Evolutionary conservation across 1,140 invertebrate species (phyloP), one percentile per base, ranked within the genome.

Genomic region (Pissodes strobi): DNA sequence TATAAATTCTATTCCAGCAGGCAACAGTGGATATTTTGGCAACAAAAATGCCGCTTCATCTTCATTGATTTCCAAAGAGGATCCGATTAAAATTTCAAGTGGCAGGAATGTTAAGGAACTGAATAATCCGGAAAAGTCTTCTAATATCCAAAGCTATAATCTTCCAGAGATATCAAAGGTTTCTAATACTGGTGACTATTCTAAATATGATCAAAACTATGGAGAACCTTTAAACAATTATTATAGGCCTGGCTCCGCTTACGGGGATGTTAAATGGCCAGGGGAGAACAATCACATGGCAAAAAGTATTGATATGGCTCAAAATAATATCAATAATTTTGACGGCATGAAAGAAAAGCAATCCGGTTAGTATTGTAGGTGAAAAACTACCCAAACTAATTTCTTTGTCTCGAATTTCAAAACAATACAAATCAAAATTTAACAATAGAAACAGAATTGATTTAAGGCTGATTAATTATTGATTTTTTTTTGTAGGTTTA

Each of bases 261-360:
- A n/a, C 4, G 43, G 21, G 1, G 22, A 27, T 25, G n/a, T 22
- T 8, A 25, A 23, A 12, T 34, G 25, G 13, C n/a, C 41, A 18
- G 30, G 25, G 6, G 21, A 59, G 5, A 59, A 30, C 21, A 41
- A 27, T 2, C 53, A 57, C n/a, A 59, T 59, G 6, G 43, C 23
- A 1, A 59, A 59, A 23, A 59, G 43, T 19, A 59, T 59, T 18
- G 41, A 59, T 21, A 18, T 59, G 27, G 56, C 56, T 15, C 56
- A 59, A 23, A 48, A 23, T 21, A 59, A 59, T 18, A 10, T 57
- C 4, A 57, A 57, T 23, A 45, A 13, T 30, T 22, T 41, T 56
- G 12, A 34, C 12, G 23, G 12, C n/a, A 3, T 39, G 38, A 4
- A 39, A 27, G 25, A 27, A 9, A 27, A 27, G 25, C 25, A 27